These are phyloP conservation scores for Agrypnus murinus DNA, from an alignment of 2,888 invertebrate species.

Conservation along the genomic window DNA sequence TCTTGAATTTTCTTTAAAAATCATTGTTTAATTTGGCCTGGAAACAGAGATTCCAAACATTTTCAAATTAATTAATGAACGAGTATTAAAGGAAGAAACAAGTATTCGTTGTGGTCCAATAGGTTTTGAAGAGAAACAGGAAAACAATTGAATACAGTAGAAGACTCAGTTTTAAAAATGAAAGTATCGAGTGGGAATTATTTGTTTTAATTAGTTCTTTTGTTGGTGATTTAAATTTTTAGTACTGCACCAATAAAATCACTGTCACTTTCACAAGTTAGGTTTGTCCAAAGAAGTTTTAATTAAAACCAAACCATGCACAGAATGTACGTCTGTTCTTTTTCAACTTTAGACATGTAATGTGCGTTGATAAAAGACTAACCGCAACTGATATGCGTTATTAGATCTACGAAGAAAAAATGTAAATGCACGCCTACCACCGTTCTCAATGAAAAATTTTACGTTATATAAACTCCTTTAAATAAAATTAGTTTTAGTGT, in stretches of 20 bases:
- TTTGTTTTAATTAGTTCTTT: too few relatives aligned
- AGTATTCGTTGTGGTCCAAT: too few relatives aligned
- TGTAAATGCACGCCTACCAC: conserved; percentile 31
- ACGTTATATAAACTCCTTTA: conserved; percentile 41
- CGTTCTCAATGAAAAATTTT: conserved; percentile 41
- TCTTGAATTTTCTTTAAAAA: conserved; percentile 3
- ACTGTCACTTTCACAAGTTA: conserved; percentile 48
- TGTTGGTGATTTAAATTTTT: conserved; percentile 21
- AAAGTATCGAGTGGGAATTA: too few relatives aligned
- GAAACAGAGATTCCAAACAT: conserved; percentile 20
- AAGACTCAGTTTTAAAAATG: too few relatives aligned
- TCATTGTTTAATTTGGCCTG: conserved; percentile 4
- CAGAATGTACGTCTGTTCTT: conserved; percentile 2
- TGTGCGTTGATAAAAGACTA: background rate
- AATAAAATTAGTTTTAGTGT: conserved; percentile 19
- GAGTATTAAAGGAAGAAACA: background rate
- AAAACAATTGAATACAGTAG: background rate
- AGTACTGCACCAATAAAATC: conserved; percentile 30
- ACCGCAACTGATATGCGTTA: conserved; percentile 8
- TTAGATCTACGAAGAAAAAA: conserved; percentile 18
- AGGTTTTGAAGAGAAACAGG: background rate
- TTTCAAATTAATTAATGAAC: background rate
- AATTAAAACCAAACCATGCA: conserved; percentile 32
- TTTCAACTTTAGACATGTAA: background rate
- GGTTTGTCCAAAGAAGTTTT: conserved; percentile 31